Base-by-base conservation (phyloP, 2,888 invertebrate species). In the Eumerus sabulonum region DNA sequence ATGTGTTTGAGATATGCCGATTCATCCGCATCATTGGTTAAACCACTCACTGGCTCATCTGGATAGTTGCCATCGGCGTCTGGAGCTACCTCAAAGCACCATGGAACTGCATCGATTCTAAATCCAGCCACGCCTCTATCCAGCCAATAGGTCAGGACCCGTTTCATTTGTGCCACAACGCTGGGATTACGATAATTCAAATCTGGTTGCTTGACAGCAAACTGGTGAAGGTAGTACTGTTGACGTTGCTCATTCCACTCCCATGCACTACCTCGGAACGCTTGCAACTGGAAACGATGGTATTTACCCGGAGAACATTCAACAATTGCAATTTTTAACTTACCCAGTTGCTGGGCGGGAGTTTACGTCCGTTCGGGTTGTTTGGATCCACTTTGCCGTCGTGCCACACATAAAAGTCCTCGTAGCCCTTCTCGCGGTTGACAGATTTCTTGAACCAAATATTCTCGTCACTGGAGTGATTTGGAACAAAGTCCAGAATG, bases 71-170 rank as follows among this genome's bases (percentile, higher is more conserved):
- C 91, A 18, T 89, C 90, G 85, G 92, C 93, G 91, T 87, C 89
- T 27, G 86, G 83, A 3, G 82, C 19, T 1, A 85, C 86, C 76
- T 88, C 95, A 81, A 87, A 88, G 71, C 87, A 85, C 85, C 86
- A 86, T 18, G 88, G 88, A 7, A 95, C 91, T 0, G 95, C 95
- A 84, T 95, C 95, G 48, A 97, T 90, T 76, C 97, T 92, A 85
- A 98, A 96, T 0, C 98, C 98, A 85, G 95, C 95, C 0, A 97
- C 92, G 0, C 96, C 97, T 82, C 92, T 92, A 72, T 93, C 92
- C 60, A 98, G 85, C 97, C 97, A 98, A 84, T 93, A 96, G 83
- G 90, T 91, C 5, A 97, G 87, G 0, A 93, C 92, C 1, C 92
- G 89, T 53, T 87, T 86, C 86, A 86, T 91, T 85, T 92, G 92